Evolutionary conservation across 2,113 vertebrate genomes (phyloP).

Genomic region (Dicrurus megarhynchus): DNA sequence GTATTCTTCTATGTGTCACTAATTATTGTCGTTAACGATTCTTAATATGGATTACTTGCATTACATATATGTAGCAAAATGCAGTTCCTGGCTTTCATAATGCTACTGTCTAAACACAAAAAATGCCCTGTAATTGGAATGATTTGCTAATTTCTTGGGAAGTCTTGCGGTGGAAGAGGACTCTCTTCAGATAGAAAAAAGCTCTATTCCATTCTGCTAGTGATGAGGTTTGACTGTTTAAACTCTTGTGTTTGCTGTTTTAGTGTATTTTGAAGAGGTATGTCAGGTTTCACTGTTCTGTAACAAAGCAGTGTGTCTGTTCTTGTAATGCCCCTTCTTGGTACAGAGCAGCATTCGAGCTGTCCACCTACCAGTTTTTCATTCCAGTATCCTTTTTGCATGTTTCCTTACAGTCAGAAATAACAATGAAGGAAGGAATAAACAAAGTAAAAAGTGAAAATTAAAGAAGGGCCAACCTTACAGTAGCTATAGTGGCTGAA

Average conservation of each 20-base stretch:
- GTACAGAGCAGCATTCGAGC: not conserved
- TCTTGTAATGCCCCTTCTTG: not conserved
- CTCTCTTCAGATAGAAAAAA: not conserved
- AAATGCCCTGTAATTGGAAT: not conserved
- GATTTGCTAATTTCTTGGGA: not conserved
- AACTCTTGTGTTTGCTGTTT: not conserved
- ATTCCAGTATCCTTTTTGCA: not conserved
- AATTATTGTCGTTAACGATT: not conserved
- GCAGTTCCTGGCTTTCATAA: not conserved
- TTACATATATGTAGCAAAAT: not conserved
- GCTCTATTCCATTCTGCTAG: not conserved
- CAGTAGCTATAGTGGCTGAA: not conserved
- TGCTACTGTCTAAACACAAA: not conserved
- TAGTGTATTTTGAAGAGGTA: not conserved
- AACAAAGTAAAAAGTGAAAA: not conserved
- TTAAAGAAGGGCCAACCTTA: not conserved
- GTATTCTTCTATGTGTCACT: not conserved
- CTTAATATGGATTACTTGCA: not conserved
- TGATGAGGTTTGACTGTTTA: not conserved
- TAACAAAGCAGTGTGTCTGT: not conserved
- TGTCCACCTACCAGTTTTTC: not conserved
- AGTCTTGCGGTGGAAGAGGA: not conserved
- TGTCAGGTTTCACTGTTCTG: not conserved
- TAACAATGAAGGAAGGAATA: not conserved
- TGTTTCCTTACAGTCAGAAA: not conserved